A percentile compares a stretch with the other conserved stretches of the same genome.
Conservation (phyloP, 2,888 invertebrate species). For the Drosophila borborema region DNA sequence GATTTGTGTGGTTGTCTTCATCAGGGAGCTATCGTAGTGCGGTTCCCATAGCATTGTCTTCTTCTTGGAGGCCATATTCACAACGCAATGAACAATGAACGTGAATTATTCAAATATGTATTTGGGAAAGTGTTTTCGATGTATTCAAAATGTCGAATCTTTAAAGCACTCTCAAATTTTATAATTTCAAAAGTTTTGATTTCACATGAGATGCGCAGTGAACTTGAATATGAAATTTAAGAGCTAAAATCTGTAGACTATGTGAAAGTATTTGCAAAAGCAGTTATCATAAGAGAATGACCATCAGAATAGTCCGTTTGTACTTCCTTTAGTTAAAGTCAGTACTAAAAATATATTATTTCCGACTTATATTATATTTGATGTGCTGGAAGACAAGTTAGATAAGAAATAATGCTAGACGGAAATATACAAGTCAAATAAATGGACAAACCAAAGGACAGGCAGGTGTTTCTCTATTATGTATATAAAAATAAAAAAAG, state of each 20-base stretch:
- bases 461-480: too few relatives aligned
- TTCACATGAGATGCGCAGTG: neutral
- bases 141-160: neutral
- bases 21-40: constrained; percentile 25
- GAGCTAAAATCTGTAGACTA: neutral
- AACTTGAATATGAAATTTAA: neutral
- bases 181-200: neutral
- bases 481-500: too few relatives aligned
- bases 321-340: too few relatives aligned
- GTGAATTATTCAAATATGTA: neutral
- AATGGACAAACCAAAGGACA: too few relatives aligned
- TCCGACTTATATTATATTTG: too few relatives aligned
- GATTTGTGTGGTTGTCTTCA: constrained; percentile 64
- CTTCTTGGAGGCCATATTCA: constrained; percentile 46
- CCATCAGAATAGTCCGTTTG: too few relatives aligned
- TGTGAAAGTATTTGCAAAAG: neutral
- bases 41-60: constrained; percentile 60
- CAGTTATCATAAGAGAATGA: neutral
- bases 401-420: too few relatives aligned
- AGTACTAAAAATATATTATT: too few relatives aligned
- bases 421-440: too few relatives aligned
- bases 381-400: too few relatives aligned
- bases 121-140: neutral
- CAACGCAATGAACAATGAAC: neutral
- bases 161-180: neutral